Base-by-base conservation (phyloP, 2,113 vertebrate species). In the human region DNA sequence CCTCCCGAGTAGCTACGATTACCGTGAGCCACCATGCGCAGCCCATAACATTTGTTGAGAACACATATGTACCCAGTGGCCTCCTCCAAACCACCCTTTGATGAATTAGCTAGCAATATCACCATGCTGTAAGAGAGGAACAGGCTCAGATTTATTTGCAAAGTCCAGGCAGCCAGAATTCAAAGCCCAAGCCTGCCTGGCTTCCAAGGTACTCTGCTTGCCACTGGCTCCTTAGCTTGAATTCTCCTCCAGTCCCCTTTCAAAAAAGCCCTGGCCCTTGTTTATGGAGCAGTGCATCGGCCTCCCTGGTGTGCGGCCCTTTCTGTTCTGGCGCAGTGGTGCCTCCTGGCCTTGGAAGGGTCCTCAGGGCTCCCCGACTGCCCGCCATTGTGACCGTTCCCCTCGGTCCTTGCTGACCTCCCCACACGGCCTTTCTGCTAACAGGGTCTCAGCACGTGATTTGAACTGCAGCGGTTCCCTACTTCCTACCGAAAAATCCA, bases 231-330 rank as follows among this genome's bases (percentile, higher is more conserved):
- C 64, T 18, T 40, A 25, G 45, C 82, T 72, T 27, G 72, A 78
- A 18, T 17, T 30, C 23, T 16, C 8, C 66, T 73, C n/a, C 16
- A 17, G 0, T 8, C 43, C 30, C 45, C 38, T 48, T 8, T 7
- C 32, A 4, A 16, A 35, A 48, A 68, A n/a, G 50, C 20, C 48
- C 5, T 0, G 4, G 48, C 4, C 32, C 6, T 25, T 20, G 22
- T 13, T 18, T 5, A 23, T 0, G 3, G 27, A 3, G 70, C 8
- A 5, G 17, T 1, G 2, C 70, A 4, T 0, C 0, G 5, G 40
- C n/a, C 38, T 0, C 32, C 48, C 25, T 27, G 14, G 85, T n/a
- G 12, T 2, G 4, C 10, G 3, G 5, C 45, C 20, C 32, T 48
- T 35, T 64, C 10, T 32, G 38, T 35, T 22, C 52, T 16, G 5